phyloP scores from a whole-genome alignment of 2,888 invertebrate species.

The Pegoplata infirma region DNA sequence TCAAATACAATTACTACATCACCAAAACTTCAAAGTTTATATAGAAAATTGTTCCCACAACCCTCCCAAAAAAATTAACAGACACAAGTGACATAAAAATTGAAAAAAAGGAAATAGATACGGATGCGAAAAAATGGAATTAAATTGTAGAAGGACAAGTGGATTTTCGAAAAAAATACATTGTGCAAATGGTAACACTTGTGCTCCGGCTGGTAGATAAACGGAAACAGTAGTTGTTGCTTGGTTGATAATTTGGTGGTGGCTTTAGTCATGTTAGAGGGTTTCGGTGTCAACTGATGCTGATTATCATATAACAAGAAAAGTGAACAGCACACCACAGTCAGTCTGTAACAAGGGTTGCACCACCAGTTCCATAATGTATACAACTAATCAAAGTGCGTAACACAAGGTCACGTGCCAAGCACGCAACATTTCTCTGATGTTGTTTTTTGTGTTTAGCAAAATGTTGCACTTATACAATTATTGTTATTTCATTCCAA shows the following conservation, averaged over 20 bases:
- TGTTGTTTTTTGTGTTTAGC: conserved; percentile 15
- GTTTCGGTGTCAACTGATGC: conserved; percentile 53
- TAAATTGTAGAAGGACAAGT: conserved; percentile 50
- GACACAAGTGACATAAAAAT: conserved; percentile 33
- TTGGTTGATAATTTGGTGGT: conserved; percentile 29
- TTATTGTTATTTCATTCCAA: conserved; percentile 37
- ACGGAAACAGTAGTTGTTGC: conserved; percentile 28
- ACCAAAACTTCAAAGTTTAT: conserved; percentile 42
- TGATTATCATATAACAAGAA: conserved; percentile 44
- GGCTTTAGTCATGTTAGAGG: conserved; percentile 36
- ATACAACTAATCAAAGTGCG: conserved; percentile 73
- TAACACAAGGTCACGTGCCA: conserved; percentile 71
- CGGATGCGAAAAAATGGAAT: conserved; percentile 42
- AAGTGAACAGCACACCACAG: conserved; percentile 1
- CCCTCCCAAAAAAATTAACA: not conserved
- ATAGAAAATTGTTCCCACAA: conserved; percentile 48
- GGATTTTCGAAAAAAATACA: conserved; percentile 19
- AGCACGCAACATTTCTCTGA: conserved; percentile 43
- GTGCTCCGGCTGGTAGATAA: conserved; percentile 28
- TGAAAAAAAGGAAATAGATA: conserved; percentile 27
- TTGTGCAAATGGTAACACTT: conserved; percentile 51
- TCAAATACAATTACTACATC: conserved; percentile 40
- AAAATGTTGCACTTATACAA: conserved; percentile 56
- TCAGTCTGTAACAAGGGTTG: conserved; percentile 53
- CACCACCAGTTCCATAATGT: conserved; percentile 10